Base-by-base conservation (phyloP, 2,888 invertebrate species). In the Muschampia plurimacula region DNA sequence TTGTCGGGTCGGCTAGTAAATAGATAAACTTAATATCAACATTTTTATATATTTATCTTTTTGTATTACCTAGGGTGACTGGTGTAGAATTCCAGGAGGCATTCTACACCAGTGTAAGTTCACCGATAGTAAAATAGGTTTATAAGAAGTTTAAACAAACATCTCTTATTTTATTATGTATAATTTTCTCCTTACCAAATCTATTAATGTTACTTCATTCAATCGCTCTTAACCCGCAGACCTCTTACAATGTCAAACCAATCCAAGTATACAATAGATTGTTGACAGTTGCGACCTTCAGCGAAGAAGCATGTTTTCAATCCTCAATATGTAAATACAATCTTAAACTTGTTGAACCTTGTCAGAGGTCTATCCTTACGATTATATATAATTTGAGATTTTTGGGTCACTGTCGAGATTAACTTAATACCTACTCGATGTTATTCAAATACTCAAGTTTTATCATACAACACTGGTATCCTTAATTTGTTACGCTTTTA, bases 301-400 rank as follows among this genome's bases (percentile, higher is more conserved):
- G 10, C 6, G 49, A 10, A 12, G 13, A 28, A 28, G 2, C 52
- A 15, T 52, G 52, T 52, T 15, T 49, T 52, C 49, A 49, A 49
- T 49, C n/a, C 44, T 2, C 49, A 5, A 22, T 22, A 57, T 57
- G 55, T 57, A 57, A 57, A 57, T 28, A 57, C 55, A 57, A 57
- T 28, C 55, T 55, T n/a, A 55, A 2, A 55, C 55, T 55, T 55
- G 55, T 55, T 55, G 2, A 8, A 2, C 55, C 55, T 55, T 55
- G 55, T 55, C 2, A 55, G 22, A 55, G 55, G 55, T 55, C 15
- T 3, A n/a, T n/a, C 52, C 52, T 52, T 15, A 52, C 6, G 3
- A 52, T 52, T 32, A 32, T 4, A 4, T 4, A 4, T 32, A 4
- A 32, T 32, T 4, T 55, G 55, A 55, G 5, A 55, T 55, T 15